Percentiles rank a stretch among this genome's conserved stretches.
phyloP scores from a whole-genome alignment of 2,888 invertebrate species.

The Gymnosoma rotundatum region DNA sequence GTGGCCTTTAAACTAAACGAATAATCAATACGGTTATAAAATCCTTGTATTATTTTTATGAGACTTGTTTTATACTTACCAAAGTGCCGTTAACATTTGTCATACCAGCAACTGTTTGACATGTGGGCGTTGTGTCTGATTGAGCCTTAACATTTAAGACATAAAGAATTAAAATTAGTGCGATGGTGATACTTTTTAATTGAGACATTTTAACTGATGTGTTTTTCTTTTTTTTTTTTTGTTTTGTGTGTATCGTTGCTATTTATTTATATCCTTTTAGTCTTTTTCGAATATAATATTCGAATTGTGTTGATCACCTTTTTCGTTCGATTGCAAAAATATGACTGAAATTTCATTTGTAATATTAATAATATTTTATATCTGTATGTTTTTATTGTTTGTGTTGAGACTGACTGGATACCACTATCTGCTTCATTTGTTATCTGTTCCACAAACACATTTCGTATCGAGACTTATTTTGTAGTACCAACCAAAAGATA shows the following conservation, averaged over 20 bases:
- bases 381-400: conserved; percentile 1
- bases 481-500: conserved; percentile 45
- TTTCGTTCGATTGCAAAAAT: conserved; percentile 3
- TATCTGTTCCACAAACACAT: conserved; percentile 54
- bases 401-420: neutral
- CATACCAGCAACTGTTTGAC: conserved; percentile 47
- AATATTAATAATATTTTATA: conserved; percentile 62
- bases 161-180: conserved; percentile 27
- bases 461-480: conserved; percentile 49
- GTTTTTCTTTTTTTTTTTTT: neutral
- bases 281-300: neutral
- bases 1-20: conserved; percentile 54
- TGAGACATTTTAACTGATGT: neutral
- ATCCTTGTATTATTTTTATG: neutral
- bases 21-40: neutral
- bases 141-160: conserved; percentile 33
- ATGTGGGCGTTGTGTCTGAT: neutral
- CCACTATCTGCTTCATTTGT: conserved; percentile 46
- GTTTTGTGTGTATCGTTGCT: neutral
- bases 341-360: conserved; percentile 42
- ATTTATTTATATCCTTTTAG: neutral
- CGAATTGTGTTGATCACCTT: neutral
- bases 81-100: conserved; percentile 30
- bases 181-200: neutral
- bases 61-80: conserved; percentile 41